These are phyloP conservation scores for Indicator maculatus DNA, from an alignment of 2,113 vertebrate genomes.

Conservation along the genomic window DNA sequence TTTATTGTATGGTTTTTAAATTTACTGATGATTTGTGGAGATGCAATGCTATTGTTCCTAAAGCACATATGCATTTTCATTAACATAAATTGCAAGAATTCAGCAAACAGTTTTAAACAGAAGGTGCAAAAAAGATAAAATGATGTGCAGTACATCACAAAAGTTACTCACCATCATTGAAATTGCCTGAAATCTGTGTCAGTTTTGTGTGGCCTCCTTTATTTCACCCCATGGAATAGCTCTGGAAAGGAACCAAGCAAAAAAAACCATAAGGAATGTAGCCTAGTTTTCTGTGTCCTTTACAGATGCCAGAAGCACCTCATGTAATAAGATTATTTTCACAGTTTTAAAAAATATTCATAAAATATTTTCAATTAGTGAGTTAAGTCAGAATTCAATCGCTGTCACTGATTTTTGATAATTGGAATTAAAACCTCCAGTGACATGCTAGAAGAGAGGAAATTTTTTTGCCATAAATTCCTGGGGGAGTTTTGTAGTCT, in stretches of 20 bases:
- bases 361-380: not conserved
- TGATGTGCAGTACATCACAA: not conserved
- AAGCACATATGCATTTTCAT: slow-evolving; percentile 23
- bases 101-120: slow-evolving; percentile 11
- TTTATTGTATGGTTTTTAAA: slow-evolving; percentile 46
- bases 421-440: not conserved
- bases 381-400: not conserved
- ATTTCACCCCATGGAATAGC: not conserved
- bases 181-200: not conserved
- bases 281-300: not conserved
- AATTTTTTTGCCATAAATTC: not conserved
- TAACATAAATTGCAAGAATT: not conserved
- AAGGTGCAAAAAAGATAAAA: not conserved
- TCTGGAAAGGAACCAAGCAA: not conserved
- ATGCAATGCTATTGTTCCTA: slow-evolving; percentile 40
- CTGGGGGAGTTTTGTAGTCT: not conserved
- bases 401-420: not conserved
- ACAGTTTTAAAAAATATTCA: not conserved
- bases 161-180: not conserved
- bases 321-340: not conserved
- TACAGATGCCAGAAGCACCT: not conserved
- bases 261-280: not conserved
- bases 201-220: not conserved
- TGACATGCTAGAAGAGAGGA: not conserved
- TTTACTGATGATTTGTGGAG: slow-evolving; percentile 37